A percentile compares a stretch with the other conserved stretches of the same genome.
Evolutionary conservation across 2,888 invertebrate species (phyloP).

Genomic region (Thereva nobilitata): DNA sequence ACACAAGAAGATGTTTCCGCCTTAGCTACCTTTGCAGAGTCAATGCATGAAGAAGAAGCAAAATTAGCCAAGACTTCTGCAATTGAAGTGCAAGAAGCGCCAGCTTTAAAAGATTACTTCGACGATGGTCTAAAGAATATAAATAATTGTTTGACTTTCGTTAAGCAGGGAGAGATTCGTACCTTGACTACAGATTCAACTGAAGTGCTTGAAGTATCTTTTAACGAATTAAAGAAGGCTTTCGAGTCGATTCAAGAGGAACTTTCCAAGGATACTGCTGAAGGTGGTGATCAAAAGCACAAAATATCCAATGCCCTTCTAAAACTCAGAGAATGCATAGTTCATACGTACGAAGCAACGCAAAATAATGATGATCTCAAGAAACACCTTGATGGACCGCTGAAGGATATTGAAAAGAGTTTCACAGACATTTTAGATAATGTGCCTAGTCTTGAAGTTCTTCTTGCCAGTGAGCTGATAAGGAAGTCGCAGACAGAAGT

Average conservation of each 20-base stretch:
- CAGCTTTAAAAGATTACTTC: slow-evolving; percentile 45
- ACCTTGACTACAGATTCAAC: neutral
- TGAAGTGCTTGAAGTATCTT: slow-evolving; percentile 35
- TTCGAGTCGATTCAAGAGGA: slow-evolving; percentile 42
- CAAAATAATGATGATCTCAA: slow-evolving; percentile 46
- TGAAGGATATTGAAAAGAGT: slow-evolving; percentile 51
- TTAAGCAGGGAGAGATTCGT: slow-evolving; percentile 9
- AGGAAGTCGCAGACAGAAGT: slow-evolving; percentile 51
- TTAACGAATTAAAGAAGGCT: slow-evolving; percentile 48
- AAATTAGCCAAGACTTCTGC: slow-evolving; percentile 43
- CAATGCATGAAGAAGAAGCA: slow-evolving; percentile 36
- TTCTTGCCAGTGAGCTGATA: slow-evolving; percentile 59
- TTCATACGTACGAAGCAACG: slow-evolving; percentile 53
- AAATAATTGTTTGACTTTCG: slow-evolving; percentile 48
- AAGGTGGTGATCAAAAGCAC: slow-evolving; percentile 44
- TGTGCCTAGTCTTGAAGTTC: slow-evolving; percentile 54
- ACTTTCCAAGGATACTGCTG: slow-evolving; percentile 43
- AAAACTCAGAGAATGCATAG: slow-evolving; percentile 54
- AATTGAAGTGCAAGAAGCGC: slow-evolving; percentile 29
- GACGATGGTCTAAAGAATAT: slow-evolving; percentile 53
- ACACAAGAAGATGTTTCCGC: slow-evolving; percentile 65
- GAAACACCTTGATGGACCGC: slow-evolving; percentile 45
- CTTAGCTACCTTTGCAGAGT: slow-evolving; percentile 62
- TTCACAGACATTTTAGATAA: slow-evolving; percentile 54
- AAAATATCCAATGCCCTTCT: slow-evolving; percentile 53